These are phyloP conservation scores for Dendrolimus houi DNA, from an alignment of 2,888 invertebrate genomes.

Conservation along the genomic window DNA sequence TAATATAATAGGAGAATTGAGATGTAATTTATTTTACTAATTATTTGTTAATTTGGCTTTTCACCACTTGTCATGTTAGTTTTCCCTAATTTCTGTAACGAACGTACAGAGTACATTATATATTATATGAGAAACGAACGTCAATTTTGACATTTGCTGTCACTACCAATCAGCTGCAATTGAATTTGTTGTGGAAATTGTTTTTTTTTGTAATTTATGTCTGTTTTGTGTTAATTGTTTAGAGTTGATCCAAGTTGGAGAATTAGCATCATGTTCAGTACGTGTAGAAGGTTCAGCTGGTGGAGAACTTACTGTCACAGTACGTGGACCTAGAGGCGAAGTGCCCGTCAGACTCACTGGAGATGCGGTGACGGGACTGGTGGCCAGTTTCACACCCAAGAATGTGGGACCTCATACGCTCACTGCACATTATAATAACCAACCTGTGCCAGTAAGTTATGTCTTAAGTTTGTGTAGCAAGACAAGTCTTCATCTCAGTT, in stretches of 20 bases:
- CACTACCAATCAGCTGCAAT: too few species aligned
- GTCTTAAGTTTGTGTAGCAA: not conserved
- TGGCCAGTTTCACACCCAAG: constrained; percentile 93
- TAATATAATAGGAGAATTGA: too few species aligned
- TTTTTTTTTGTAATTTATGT: too few species aligned
- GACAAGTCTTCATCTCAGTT: too few species aligned
- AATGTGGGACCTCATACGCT: constrained; percentile 96
- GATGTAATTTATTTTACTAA: too few species aligned
- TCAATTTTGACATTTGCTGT: too few species aligned
- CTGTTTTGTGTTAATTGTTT: not conserved
- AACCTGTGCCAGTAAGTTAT: constrained; percentile 81
- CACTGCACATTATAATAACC: constrained; percentile 93
- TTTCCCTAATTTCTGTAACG: too few species aligned
- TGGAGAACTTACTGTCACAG: constrained; percentile 92
- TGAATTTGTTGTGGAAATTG: too few species aligned
- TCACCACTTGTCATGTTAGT: too few species aligned
- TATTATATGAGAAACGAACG: too few species aligned
- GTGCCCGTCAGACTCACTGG: constrained; percentile 93
- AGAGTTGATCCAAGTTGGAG: constrained; percentile 91
- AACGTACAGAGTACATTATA: too few species aligned
- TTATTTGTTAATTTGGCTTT: too few species aligned
- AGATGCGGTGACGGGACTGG: constrained; percentile 90
- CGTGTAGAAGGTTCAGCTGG: constrained; percentile 75
- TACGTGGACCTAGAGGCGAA: constrained; percentile 90
- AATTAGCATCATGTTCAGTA: constrained; percentile 66